phyloP scores from a whole-genome alignment of 1,140 invertebrate species.

The Meloidogyne exigua region DNA sequence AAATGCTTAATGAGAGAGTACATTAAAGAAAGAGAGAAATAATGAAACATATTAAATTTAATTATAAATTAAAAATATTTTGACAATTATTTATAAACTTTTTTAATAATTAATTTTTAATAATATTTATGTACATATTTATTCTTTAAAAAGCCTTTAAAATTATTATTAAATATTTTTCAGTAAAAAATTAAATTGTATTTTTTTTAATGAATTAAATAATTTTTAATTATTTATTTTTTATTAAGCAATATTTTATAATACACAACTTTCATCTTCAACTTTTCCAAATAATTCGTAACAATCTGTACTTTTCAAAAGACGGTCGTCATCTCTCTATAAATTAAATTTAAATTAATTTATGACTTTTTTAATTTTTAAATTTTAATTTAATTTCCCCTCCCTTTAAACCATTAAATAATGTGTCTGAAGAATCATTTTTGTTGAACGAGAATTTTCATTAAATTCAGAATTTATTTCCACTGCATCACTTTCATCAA shows the following conservation, averaged over 20 bases:
- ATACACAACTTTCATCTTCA: conserved; percentile 43
- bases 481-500: conserved; percentile 25
- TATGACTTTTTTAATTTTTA: neutral
- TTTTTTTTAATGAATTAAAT: too few relatives aligned
- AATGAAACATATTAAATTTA: too few relatives aligned
- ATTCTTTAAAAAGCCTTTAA: too few relatives aligned
- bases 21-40: too few relatives aligned
- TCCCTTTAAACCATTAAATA: conserved; percentile 23
- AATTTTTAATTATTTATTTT: too few relatives aligned
- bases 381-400: neutral
- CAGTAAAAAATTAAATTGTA: too few relatives aligned
- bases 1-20: too few relatives aligned
- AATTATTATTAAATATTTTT: too few relatives aligned
- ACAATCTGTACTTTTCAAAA: conserved; percentile 46
- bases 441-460: neutral
- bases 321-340: conserved; percentile 41
- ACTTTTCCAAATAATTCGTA: conserved; percentile 38
- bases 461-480: neutral
- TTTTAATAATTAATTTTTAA: too few relatives aligned
- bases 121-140: too few relatives aligned
- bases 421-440: conserved; percentile 17
- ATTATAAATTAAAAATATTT: too few relatives aligned
- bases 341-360: conserved; percentile 15
- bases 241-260: neutral
- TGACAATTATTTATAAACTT: too few relatives aligned